Base-by-base conservation (phyloP, 2,888 invertebrate genomes). In the Pterobdella sp. region DNA sequence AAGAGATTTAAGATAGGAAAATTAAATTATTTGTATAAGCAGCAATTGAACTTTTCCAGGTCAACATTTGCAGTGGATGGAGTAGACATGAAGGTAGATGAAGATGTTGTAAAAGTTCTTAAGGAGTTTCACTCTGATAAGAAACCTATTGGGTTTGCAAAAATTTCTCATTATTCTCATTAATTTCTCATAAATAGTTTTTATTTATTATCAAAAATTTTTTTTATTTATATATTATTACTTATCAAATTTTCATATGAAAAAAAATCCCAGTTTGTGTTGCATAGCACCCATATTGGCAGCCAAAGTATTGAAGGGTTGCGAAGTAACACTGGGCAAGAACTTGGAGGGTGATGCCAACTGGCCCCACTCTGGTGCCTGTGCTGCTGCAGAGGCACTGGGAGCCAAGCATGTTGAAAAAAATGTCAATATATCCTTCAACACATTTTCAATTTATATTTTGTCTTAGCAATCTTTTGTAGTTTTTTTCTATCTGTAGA, bases 241-340 rank as follows among this genome's bases (percentile, higher is more conserved):
- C 7, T 63, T 63, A 63, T 29, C 63, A 63, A 7, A 26, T 10
- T 26, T 7, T n/a, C n/a, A 63, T 26, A 63, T n/a, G 10, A 26
- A 4, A 63, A 10, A 7, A 63, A 7, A 4, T 14, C 63, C 26
- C 78, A 83, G 84, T 7, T 77, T 86, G 71, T 85, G 86, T 74
- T 87, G 87, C 78, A 87, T 87, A 73, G 83, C 87, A 1, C 85
- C 87, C 14, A 83, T 85, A 4, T 77, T 87, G 52, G 84, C 85
- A 22, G 87, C 87, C 1, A 85, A 82, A 77, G 83, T 86, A 1
- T 74, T 83, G 14, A 78, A 74, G 22, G 81, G 81, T 35, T 79
- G 80, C 78, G 80, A 82, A 73, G 79, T 84, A 63, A 84, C 84
- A 10, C 79, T 84, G 7, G 84, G 84, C 0, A 79, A 79, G 18